Conservation (phyloP, 2,888 invertebrate genomes). For the Drosophila mimica region DNA sequence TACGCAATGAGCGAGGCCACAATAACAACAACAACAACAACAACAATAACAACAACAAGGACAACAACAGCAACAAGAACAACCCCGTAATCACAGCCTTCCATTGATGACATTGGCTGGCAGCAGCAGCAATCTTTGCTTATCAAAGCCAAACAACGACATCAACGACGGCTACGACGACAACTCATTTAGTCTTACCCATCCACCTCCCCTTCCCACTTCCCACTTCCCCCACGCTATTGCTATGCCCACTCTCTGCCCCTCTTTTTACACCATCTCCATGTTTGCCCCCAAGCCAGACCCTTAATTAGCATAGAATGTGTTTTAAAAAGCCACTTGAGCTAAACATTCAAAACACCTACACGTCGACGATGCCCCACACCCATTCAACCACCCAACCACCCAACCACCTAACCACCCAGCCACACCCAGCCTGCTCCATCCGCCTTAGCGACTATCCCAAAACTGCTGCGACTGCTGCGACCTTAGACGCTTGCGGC, state of each 20-base stretch:
- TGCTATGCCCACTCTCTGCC: background rate
- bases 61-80: background rate
- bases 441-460: background rate
- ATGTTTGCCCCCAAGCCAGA: constrained; percentile 39
- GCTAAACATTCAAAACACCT: constrained; percentile 81
- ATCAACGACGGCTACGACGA: constrained; percentile 59
- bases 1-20: constrained; percentile 63
- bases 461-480: constrained; percentile 18
- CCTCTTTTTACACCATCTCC: constrained; percentile 3
- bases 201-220: background rate
- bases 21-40: constrained; percentile 27
- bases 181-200: constrained; percentile 69
- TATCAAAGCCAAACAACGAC: constrained; percentile 72
- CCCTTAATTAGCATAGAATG: constrained; percentile 80
- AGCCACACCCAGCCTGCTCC: too few relatives aligned
- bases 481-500: constrained; percentile 77
- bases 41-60: background rate
- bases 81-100: constrained; percentile 1
- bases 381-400: background rate
- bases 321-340: constrained; percentile 80
- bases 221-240: too few relatives aligned
- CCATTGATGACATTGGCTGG: constrained; percentile 76
- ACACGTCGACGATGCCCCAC: constrained; percentile 34
- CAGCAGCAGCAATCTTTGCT: constrained; percentile 69
- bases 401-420: background rate